A percentile compares a stretch with the other conserved stretches of the same genome.
phyloP scores from a whole-genome alignment of 2,797 vertebrate genomes.

The Choloepus didactylus region DNA sequence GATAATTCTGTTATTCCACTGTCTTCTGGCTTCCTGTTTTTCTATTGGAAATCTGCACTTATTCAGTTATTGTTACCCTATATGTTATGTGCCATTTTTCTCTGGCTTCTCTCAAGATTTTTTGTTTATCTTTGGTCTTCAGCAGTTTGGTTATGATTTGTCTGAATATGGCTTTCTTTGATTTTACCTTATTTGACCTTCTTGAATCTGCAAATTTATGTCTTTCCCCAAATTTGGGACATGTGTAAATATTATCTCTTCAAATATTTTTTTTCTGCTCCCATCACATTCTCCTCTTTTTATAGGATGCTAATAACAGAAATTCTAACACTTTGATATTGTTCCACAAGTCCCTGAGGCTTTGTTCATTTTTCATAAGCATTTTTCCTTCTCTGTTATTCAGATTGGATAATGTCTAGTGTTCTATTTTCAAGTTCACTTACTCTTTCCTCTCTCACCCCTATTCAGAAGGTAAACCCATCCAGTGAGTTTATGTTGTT shows the following conservation, averaged over 20 bases:
- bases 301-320: background rate
- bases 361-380: background rate
- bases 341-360: background rate
- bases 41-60: background rate
- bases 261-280: background rate
- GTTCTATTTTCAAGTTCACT: background rate
- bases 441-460: background rate
- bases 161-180: background rate
- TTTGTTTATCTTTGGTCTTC: background rate
- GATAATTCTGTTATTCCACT: no score
- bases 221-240: background rate
- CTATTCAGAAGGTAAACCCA: background rate
- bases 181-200: background rate
- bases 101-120: background rate
- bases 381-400: background rate
- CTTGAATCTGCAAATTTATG: background rate
- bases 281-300: background rate
- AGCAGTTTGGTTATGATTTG: background rate
- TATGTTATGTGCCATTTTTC: background rate
- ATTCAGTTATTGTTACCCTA: background rate
- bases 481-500: background rate
- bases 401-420: background rate
- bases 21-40: background rate
- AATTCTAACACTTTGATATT: background rate
- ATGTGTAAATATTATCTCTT: background rate